Conservation (phyloP, 1,140 invertebrate species). For the Alviniconcha marisindica region DNA sequence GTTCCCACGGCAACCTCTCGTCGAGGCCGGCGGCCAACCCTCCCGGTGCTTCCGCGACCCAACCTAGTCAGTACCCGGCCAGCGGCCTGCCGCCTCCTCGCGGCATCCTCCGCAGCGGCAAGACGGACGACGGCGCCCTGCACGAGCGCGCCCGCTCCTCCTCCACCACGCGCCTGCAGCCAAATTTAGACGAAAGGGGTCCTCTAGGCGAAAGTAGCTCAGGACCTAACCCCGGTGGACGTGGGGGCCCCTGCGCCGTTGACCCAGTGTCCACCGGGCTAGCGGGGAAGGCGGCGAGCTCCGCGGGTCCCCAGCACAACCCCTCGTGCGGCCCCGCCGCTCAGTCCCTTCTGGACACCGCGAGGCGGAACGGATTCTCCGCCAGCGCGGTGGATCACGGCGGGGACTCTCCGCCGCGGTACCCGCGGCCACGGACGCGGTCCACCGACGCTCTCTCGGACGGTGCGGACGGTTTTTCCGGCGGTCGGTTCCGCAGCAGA, state of each 20-base stretch:
- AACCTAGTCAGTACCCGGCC: conserved; percentile 37
- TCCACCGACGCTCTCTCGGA: conserved; percentile 62
- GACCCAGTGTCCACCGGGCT: conserved; percentile 40
- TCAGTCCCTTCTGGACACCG: neutral
- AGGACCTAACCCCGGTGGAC: conserved; percentile 43
- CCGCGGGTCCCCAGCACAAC: neutral
- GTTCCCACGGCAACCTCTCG: conserved; percentile 18
- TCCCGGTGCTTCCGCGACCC: neutral
- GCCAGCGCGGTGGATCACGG: neutral
- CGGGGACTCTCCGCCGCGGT: neutral
- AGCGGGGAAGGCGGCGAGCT: conserved; percentile 13
- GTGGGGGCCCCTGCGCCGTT: conserved; percentile 50
- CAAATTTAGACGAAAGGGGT: conserved; percentile 66
- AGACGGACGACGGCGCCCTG: conserved; percentile 30
- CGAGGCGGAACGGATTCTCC: no score
- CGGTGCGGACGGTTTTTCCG: conserved; percentile 40
- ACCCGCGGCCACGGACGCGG: conserved; percentile 49
- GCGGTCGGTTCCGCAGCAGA: conserved; percentile 38
- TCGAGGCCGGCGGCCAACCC: neutral
- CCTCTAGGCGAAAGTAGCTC: conserved; percentile 51
- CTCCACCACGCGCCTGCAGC: conserved; percentile 10
- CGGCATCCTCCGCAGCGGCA: conserved; percentile 37
- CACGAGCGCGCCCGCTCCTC: conserved; percentile 31
- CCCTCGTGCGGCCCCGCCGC: neutral
- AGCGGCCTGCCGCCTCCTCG: conserved; percentile 18